A percentile compares a stretch with the other conserved stretches of the same genome.
Evolutionary conservation across 2,113 vertebrate genomes (phyloP).

Genomic region (Motacilla alba): DNA sequence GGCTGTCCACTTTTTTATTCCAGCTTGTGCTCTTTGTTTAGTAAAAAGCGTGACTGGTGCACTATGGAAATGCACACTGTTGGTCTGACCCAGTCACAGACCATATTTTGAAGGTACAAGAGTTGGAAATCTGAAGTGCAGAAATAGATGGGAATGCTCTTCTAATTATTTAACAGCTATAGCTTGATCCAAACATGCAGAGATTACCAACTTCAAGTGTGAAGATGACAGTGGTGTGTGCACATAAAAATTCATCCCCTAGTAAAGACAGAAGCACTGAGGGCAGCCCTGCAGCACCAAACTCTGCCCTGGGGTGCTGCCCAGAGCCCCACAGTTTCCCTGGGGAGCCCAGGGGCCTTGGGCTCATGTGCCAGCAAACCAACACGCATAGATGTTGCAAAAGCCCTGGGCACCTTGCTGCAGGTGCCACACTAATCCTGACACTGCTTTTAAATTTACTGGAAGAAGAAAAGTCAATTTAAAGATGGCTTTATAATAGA

Average conservation of each 20-base stretch:
- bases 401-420: background rate
- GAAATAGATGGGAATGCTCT: background rate
- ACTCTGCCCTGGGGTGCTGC: rapidly evolving
- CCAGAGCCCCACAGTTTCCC: background rate
- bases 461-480: background rate
- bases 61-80: rapidly evolving
- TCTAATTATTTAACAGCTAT: background rate
- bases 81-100: background rate
- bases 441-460: background rate
- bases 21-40: rapidly evolving
- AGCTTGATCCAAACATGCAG: background rate
- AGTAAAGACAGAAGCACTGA: rapidly evolving
- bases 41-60: rapidly evolving
- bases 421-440: background rate
- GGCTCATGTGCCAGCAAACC: rapidly evolving
- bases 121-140: background rate
- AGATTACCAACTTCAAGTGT: rapidly evolving
- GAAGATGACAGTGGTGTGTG: background rate
- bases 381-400: background rate
- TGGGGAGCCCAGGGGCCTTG: too few relatives aligned
- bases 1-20: background rate
- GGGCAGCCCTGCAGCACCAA: background rate
- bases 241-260: background rate
- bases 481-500: background rate
- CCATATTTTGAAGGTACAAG: rapidly evolving